phyloP scores from a whole-genome alignment of 2,797 vertebrate species.

The Hydrolagus colliei region DNA sequence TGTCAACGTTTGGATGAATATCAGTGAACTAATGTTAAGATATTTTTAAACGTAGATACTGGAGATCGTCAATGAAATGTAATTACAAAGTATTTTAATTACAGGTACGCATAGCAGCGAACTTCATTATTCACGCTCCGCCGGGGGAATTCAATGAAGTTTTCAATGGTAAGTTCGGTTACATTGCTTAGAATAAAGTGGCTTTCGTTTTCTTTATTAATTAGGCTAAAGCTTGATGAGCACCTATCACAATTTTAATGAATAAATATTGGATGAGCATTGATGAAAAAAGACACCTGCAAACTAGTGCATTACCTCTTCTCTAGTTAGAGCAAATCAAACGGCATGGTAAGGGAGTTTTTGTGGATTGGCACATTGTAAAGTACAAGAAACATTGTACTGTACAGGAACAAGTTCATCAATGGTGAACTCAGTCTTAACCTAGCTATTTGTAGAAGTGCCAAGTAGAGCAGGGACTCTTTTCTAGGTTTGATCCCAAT shows the following conservation, averaged over 20 bases:
- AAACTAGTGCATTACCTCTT: not conserved
- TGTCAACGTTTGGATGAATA: too few species aligned
- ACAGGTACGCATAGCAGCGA: constrained; percentile 88
- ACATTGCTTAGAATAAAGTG: constrained; percentile 19
- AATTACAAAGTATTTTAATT: constrained; percentile 43
- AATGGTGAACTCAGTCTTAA: too few species aligned
- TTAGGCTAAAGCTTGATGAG: not conserved
- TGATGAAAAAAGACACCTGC: too few species aligned
- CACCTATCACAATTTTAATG: not conserved
- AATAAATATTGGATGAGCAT: not conserved
- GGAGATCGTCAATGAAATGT: constrained; percentile 11
- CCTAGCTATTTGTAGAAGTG: too few species aligned
- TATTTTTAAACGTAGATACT: constrained; percentile 5
- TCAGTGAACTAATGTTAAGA: not conserved
- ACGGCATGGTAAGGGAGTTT: too few species aligned
- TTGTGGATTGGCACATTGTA: too few species aligned
- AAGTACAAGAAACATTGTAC: too few species aligned
- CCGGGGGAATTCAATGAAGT: constrained; percentile 96
- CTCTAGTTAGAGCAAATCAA: not conserved
- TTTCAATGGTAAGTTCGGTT: constrained; percentile 78
- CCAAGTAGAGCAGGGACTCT: too few species aligned
- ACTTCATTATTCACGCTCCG: constrained; percentile 89
- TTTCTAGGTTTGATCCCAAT: too few species aligned
- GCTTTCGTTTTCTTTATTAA: not conserved
- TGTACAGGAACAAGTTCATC: too few species aligned